Conservation (phyloP, 2,113 vertebrate genomes). For the Pollimyrus isidori region DNA sequence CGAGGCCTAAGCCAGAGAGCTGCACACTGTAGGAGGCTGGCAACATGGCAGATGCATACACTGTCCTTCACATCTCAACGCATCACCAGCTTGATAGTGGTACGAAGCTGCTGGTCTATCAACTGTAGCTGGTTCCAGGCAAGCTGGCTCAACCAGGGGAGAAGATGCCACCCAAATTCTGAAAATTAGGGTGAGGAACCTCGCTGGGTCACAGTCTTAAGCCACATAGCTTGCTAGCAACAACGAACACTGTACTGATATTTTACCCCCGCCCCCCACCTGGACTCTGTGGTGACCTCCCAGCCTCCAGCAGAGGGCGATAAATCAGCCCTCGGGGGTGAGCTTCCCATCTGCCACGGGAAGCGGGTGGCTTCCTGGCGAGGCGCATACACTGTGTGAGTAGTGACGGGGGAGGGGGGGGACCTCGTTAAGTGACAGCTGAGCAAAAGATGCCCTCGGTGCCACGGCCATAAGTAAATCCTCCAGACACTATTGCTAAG, state of each 20-base stretch:
- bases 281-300: not conserved
- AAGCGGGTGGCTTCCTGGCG: not conserved
- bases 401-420: not conserved
- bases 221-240: not conserved
- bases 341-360: not conserved
- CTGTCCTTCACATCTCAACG: not conserved
- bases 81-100: not conserved
- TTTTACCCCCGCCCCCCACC: not conserved
- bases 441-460: not conserved
- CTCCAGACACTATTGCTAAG: not conserved
- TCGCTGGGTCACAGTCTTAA: not conserved
- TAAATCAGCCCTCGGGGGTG: not conserved
- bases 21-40: not conserved
- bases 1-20: too few species aligned
- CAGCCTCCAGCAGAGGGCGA: not conserved
- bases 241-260: too few species aligned
- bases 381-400: not conserved
- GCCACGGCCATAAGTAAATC: not conserved
- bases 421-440: not conserved
- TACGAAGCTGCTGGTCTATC: not conserved
- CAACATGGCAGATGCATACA: not conserved
- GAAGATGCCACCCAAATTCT: not conserved
- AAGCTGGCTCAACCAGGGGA: not conserved
- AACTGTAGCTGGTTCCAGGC: not conserved
- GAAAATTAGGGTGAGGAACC: not conserved